These are phyloP conservation scores for Pseudopleuronectes americanus DNA, from an alignment of 2,797 vertebrate species.

Conservation along the genomic window DNA sequence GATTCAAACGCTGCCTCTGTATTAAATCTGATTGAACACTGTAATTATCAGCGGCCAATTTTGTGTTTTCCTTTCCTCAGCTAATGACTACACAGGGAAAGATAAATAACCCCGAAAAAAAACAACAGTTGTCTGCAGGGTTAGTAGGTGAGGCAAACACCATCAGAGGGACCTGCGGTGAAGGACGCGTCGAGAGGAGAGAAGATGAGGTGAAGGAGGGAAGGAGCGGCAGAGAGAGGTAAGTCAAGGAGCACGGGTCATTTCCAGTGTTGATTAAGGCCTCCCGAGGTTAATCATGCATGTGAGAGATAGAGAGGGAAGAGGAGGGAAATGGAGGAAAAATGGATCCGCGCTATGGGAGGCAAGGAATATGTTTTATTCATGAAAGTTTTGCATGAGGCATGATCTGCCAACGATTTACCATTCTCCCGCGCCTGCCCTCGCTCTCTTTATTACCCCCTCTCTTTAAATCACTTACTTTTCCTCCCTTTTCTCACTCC, in stretches of 20 bases:
- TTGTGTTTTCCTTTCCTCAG: conserved; percentile 11
- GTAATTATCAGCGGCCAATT: conserved; percentile 11
- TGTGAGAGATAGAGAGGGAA: conserved; percentile 74
- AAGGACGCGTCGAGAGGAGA: conserved; percentile 47
- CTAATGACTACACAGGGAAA: conserved; percentile 40
- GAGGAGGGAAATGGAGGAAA: conserved; percentile 68
- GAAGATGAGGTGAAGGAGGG: conserved; percentile 59
- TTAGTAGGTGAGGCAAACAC: conserved; percentile 41
- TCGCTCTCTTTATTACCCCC: conserved; percentile 71
- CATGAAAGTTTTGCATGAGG: conserved; percentile 84
- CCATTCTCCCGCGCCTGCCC: conserved; percentile 69
- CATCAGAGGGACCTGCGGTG: conserved; percentile 25
- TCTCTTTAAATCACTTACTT: conserved; percentile 77
- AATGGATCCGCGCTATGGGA: conserved; percentile 77
- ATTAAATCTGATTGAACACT: conserved; percentile 11
- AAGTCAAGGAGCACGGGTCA: conserved; percentile 81
- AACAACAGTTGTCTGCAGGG: conserved; percentile 21
- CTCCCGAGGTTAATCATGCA: conserved; percentile 82
- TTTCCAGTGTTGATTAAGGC: conserved; percentile 85
- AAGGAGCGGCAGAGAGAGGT: conserved; percentile 51
- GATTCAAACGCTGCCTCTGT: neutral
- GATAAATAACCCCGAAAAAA: conserved; percentile 42
- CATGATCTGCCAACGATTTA: conserved; percentile 82
- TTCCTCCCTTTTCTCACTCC: conserved; percentile 66
- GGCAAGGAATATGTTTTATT: conserved; percentile 84